Percentiles rank a stretch among this genome's conserved stretches.
Evolutionary conservation across 1,140 invertebrate genomes (phyloP).

Genomic region (Sminthurides bifidus): DNA sequence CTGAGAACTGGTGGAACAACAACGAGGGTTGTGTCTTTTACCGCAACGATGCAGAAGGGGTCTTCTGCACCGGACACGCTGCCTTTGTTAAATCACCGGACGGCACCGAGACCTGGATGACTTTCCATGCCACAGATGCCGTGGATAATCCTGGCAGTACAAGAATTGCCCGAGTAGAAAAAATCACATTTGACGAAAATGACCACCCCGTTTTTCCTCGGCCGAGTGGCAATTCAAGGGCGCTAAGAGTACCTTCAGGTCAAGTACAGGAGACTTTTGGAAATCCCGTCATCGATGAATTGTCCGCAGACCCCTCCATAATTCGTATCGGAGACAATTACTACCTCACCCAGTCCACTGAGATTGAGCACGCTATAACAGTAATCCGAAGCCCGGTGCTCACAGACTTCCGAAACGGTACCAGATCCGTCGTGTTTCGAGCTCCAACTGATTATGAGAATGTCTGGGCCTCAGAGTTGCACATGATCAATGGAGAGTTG

Average conservation of each 20-base stretch:
- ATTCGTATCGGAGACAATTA: conserved; percentile 4
- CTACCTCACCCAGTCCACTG: conserved; percentile 10
- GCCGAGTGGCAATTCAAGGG: neutral
- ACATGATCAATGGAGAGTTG: conserved; percentile 10
- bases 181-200: conserved; percentile 6
- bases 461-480: conserved; percentile 10
- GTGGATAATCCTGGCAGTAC: neutral
- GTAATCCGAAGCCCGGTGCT: conserved; percentile 9
- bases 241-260: conserved; percentile 1
- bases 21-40: conserved; percentile 14
- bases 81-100: no score
- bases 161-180: conserved; percentile 2
- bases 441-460: conserved; percentile 8
- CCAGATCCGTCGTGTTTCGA: neutral
- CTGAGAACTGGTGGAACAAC: conserved; percentile 15
- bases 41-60: conserved; percentile 9
- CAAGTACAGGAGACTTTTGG: conserved; percentile 7
- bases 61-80: conserved; percentile 9
- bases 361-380: conserved; percentile 7
- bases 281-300: conserved; percentile 10
- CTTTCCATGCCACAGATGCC: conserved; percentile 3
- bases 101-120: conserved; percentile 3
- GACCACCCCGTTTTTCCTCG: conserved; percentile 1
- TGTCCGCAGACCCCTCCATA: conserved; percentile 10
- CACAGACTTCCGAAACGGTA: conserved; percentile 4